These are phyloP conservation scores for Diorhabda sublineata DNA, from an alignment of 1,140 invertebrate genomes.

Conservation along the genomic window DNA sequence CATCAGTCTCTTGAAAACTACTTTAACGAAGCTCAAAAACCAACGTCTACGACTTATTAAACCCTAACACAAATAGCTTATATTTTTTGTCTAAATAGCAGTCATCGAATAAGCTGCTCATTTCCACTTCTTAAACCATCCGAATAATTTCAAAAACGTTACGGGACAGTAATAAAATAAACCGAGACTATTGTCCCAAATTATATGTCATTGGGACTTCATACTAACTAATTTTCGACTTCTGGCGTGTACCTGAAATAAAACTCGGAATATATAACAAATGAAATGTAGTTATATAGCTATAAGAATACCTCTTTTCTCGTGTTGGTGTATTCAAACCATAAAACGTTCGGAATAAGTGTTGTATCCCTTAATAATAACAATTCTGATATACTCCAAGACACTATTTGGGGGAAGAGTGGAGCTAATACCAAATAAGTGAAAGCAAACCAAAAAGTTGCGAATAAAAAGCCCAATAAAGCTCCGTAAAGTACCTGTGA, in stretches of 20 bases:
- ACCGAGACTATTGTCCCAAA: conserved; percentile 38
- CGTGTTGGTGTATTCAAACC: conserved; percentile 92
- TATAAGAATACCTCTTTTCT: conserved; percentile 61
- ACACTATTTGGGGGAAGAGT: conserved; percentile 78
- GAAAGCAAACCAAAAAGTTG: conserved; percentile 56
- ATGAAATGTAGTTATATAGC: neutral
- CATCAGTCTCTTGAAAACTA: neutral
- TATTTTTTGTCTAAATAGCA: neutral
- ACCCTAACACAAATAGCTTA: conserved; percentile 1
- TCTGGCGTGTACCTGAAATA: conserved; percentile 54
- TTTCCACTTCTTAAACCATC: neutral
- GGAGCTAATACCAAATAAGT: conserved; percentile 79
- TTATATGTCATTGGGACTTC: conserved; percentile 79
- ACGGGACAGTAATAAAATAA: conserved; percentile 34
- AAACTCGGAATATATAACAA: neutral
- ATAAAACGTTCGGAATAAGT: conserved; percentile 87
- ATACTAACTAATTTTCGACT: conserved; percentile 79
- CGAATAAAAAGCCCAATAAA: conserved; percentile 50
- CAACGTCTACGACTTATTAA: neutral
- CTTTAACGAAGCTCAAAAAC: neutral
- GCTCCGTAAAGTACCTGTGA: conserved; percentile 78
- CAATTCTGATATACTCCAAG: conserved; percentile 82
- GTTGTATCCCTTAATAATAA: conserved; percentile 84
- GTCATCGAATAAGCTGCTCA: conserved; percentile 1
- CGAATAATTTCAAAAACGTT: conserved; percentile 59